Percentiles rank a stretch among this genome's conserved stretches.
phyloP scores from a whole-genome alignment of 2,113 vertebrate genomes.

The Saguinus midas region DNA sequence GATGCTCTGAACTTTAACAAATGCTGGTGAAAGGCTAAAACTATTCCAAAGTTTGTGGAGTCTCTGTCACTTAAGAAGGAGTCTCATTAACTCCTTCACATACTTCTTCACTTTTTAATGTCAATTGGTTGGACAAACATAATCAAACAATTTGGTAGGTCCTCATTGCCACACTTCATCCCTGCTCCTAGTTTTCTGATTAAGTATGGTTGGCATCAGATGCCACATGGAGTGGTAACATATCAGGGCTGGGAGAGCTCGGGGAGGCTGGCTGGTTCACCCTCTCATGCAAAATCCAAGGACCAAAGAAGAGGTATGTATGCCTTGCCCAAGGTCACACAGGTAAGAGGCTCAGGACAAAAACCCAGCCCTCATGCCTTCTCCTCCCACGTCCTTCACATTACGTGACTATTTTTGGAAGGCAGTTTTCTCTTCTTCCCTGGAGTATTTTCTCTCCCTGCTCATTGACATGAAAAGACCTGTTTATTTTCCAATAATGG shows the following conservation, averaged over 20 bases:
- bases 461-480: background rate
- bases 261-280: background rate
- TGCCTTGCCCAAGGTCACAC: background rate
- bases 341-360: background rate
- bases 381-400: background rate
- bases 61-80: constrained; percentile 36
- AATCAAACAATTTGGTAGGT: background rate
- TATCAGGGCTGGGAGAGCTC: background rate
- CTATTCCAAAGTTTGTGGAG: constrained; percentile 14
- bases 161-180: background rate
- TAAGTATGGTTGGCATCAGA: background rate
- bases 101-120: background rate
- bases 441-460: background rate
- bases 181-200: background rate
- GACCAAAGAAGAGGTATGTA: background rate
- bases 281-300: background rate
- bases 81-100: background rate
- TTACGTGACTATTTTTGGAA: background rate
- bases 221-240: background rate
- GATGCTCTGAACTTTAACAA: constrained; percentile 49
- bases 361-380: background rate
- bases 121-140: background rate
- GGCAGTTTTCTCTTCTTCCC: background rate
- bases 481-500: background rate
- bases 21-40: constrained; percentile 32